Evolutionary conservation across 1,140 invertebrate species (phyloP), one percentile per base, ranked within the genome.

Genomic region (Diabrotica undecimpunctata): DNA sequence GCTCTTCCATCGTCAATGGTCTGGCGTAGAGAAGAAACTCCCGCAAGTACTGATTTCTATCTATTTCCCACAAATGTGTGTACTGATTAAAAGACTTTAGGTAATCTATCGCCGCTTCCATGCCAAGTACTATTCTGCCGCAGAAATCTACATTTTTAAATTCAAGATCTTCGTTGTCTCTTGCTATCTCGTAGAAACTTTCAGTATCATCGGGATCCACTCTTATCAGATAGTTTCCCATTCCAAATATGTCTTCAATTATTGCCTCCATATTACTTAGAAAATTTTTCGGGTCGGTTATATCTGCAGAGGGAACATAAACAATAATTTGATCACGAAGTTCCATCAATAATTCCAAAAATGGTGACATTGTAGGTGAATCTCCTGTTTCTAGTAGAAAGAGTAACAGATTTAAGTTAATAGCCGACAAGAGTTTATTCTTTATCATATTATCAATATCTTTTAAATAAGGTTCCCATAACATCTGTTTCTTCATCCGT

Each of bases 21-120:
- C 92, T 85, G 54, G 91, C 92, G 74, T 96, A 97, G 50, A 89
- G 86, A 14, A 97, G 79, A 81, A 97, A 97, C 78, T 95, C 90
- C n/a, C 69, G 64, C 62, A 79, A 69, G 64, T 69, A 75, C 69
- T 93, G 86, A 72, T 92, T 86, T 62, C 93, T 84, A 80, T 96
- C 94, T 77, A 96, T 93, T 14, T 93, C 80, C 95, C 95, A 97
- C 11, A 97, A 83, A 77, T 95, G 94, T 0, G 90, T 86, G 72
- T 92, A 93, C 9, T 87, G 87, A 78, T 90, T 88, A 65, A 90
- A 91, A 54, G 85, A 86, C 56, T 86, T 86, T 70, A 88, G 87
- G 75, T 88, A 90, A 35, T 88, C 84, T 35, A 84, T 84, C 0
- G 88, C 88, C 70, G 88, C 85, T 65, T 66, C 69, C 69, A 68